Conservation (phyloP, 2,888 invertebrate genomes). For the Actias luna region DNA sequence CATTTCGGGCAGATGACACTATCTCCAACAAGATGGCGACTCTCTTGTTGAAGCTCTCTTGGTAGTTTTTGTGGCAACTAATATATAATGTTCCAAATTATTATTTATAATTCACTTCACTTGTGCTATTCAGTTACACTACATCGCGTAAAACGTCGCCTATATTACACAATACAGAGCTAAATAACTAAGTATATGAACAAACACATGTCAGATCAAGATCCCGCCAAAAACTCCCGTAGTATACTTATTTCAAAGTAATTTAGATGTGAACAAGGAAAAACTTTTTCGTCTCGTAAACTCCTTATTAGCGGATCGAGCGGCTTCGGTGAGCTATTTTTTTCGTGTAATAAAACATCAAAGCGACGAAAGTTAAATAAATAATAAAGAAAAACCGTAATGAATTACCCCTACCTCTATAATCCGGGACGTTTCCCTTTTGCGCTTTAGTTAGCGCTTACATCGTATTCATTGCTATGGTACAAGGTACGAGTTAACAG, state of each 20-base stretch:
- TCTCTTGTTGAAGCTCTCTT: no score
- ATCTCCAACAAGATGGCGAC: no score
- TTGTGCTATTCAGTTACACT: no score
- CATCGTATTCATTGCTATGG: constrained; percentile 12
- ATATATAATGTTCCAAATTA: no score
- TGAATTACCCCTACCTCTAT: constrained; percentile 38
- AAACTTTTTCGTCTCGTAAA: background rate
- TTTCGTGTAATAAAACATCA: background rate
- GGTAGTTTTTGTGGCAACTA: no score
- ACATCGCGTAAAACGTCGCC: no score
- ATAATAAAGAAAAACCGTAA: constrained; percentile 29
- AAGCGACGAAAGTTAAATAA: constrained; percentile 6
- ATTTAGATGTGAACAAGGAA: background rate
- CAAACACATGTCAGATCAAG: no score
- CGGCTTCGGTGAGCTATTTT: background rate
- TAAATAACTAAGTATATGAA: no score
- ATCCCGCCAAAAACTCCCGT: background rate
- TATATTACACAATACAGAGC: no score
- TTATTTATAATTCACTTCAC: no score
- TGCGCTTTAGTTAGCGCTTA: constrained; percentile 38
- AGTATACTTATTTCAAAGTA: background rate
- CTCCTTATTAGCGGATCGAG: background rate
- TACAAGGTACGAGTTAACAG: constrained; percentile 21
- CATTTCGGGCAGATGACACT: no score
- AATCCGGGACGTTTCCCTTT: constrained; percentile 42